Evolutionary conservation across 2,797 vertebrate genomes (phyloP).

Genomic region (Holocentrus rufus): DNA sequence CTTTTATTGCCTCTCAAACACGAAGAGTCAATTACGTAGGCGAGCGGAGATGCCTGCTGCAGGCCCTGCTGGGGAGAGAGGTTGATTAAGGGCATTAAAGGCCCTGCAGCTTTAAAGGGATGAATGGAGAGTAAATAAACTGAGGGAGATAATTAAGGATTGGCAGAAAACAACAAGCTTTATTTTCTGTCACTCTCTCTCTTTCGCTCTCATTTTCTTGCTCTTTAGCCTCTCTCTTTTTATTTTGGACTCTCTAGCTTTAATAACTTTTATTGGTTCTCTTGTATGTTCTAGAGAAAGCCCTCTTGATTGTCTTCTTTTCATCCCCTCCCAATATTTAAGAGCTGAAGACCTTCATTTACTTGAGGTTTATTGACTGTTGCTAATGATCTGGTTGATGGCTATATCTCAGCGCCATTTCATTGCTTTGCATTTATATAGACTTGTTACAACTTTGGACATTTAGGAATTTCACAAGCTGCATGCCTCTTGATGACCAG

Average conservation of each 20-base stretch:
- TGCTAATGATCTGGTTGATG: slow-evolving; percentile 39
- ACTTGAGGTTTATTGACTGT: slow-evolving; percentile 20
- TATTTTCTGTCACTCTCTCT: slow-evolving; percentile 24
- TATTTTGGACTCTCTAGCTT: background rate
- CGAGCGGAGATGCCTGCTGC: slow-evolving; percentile 72
- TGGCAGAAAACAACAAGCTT: slow-evolving; percentile 60
- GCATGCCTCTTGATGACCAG: background rate
- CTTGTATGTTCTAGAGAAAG: slow-evolving; percentile 1
- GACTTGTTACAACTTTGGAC: background rate
- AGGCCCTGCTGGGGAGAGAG: slow-evolving; percentile 69
- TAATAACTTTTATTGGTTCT: slow-evolving; percentile 24
- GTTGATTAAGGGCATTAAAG: slow-evolving; percentile 80
- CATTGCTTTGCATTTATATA: slow-evolving; percentile 25
- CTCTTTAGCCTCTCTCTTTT: slow-evolving; percentile 1
- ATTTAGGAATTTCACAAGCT: background rate
- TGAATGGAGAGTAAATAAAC: slow-evolving; percentile 78
- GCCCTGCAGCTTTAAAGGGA: slow-evolving; percentile 74
- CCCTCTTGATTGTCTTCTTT: slow-evolving; percentile 15
- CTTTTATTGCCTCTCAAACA: slow-evolving; percentile 82
- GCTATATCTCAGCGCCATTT: slow-evolving; percentile 32
- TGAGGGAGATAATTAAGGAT: slow-evolving; percentile 74
- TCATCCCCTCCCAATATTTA: slow-evolving; percentile 18
- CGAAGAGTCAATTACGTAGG: slow-evolving; percentile 83
- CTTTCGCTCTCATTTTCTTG: slow-evolving; percentile 13
- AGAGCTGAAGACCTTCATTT: slow-evolving; percentile 24